phyloP scores from a whole-genome alignment of 2,113 vertebrate genomes.

The Plectropomus leopardus region DNA sequence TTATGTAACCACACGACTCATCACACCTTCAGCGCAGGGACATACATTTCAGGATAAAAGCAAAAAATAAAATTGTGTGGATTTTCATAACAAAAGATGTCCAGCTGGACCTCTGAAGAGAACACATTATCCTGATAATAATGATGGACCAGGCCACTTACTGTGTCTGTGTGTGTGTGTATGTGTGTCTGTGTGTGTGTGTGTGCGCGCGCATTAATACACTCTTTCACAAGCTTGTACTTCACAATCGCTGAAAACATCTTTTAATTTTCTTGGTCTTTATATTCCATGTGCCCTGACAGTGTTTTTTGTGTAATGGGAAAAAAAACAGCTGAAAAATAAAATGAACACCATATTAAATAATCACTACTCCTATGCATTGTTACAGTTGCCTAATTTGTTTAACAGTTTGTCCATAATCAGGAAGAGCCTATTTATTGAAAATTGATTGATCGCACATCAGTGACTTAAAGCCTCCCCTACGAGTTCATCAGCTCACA shows the following conservation, averaged over 20 bases:
- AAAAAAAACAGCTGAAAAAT: not conserved
- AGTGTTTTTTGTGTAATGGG: not conserved
- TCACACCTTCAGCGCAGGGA: slow-evolving; percentile 59
- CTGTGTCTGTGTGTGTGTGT: not conserved
- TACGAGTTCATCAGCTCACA: slow-evolving; percentile 1
- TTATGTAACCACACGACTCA: slow-evolving; percentile 48
- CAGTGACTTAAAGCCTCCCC: not conserved
- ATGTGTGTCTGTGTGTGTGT: not conserved
- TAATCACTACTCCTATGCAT: not conserved
- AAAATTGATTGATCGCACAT: not conserved
- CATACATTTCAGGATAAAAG: slow-evolving; percentile 77
- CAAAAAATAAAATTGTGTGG: slow-evolving; percentile 56
- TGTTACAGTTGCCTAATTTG: not conserved
- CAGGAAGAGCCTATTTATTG: slow-evolving; percentile 7
- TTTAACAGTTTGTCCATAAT: not conserved
- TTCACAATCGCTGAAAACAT: slow-evolving; percentile 6
- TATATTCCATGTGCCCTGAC: not conserved
- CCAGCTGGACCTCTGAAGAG: slow-evolving; percentile 71
- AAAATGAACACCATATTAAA: not conserved
- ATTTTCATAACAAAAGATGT: slow-evolving; percentile 83
- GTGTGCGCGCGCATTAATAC: slow-evolving; percentile 17
- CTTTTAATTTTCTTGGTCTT: slow-evolving; percentile 7
- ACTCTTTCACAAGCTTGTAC: not conserved
- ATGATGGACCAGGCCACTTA: slow-evolving; percentile 17
- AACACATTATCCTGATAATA: slow-evolving; percentile 75